These are phyloP conservation scores for Porites australiensis DNA, from an alignment of 64 coral and sea anemone genomes.

Conservation along the genomic window DNA sequence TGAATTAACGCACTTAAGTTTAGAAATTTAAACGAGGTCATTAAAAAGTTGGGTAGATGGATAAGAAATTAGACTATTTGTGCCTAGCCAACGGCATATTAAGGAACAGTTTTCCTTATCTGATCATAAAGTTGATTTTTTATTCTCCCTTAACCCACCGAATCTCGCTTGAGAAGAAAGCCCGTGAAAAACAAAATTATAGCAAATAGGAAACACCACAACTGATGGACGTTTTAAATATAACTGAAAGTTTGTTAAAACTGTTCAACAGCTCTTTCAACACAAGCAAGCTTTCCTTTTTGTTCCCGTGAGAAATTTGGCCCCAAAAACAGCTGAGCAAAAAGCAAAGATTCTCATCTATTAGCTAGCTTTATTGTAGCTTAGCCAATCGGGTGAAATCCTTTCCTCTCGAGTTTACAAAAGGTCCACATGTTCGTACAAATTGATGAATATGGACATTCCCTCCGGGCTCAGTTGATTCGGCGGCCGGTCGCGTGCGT, in stretches of 20 bases:
- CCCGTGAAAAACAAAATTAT: background rate
- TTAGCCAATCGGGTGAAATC: constrained; percentile 57
- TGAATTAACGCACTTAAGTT: background rate
- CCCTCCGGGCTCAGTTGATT: constrained; percentile 77
- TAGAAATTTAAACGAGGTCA: background rate
- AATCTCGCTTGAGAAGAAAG: background rate
- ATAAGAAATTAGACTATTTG: background rate
- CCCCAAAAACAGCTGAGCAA: constrained; percentile 74
- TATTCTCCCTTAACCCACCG: too few species aligned
- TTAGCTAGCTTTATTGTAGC: constrained; percentile 73
- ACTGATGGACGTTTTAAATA: constrained; percentile 34
- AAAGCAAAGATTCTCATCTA: constrained; percentile 71
- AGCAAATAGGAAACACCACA: background rate
- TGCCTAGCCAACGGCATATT: background rate
- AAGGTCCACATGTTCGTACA: constrained; percentile 83
- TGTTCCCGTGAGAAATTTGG: constrained; percentile 83
- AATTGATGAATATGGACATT: constrained; percentile 76
- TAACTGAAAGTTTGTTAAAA: background rate
- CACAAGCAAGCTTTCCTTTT: constrained; percentile 3
- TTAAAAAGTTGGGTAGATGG: background rate
- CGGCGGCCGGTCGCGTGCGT: constrained; percentile 87
- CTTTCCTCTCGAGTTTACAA: constrained; percentile 62
- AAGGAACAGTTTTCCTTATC: background rate
- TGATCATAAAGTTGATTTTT: too few species aligned
- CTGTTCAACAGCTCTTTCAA: constrained; percentile 18